Conservation (phyloP, 2,888 invertebrate species). For the Caenorhabditis sp. region DNA sequence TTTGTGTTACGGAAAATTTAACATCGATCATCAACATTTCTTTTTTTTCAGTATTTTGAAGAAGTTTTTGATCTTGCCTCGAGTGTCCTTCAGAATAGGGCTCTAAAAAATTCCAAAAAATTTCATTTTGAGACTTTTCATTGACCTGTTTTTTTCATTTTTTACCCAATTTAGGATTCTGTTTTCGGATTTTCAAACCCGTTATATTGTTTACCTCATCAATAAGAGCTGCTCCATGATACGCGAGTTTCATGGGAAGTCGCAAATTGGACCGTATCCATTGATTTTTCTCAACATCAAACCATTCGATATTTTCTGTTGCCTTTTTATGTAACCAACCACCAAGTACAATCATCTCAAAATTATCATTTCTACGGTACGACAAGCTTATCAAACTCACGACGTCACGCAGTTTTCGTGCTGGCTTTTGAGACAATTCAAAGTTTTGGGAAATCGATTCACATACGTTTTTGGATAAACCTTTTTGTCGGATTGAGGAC, state of each 20-base stretch:
- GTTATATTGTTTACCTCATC: no score
- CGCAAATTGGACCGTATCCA: conserved; percentile 20
- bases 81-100: no score
- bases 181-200: no score
- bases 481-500: conserved; percentile 8
- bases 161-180: no score
- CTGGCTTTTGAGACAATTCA: conserved; percentile 12
- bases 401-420: conserved; percentile 23
- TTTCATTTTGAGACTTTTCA: no score
- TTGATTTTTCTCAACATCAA: conserved; percentile 13
- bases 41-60: no score
- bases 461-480: conserved; percentile 4
- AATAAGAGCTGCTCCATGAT: conserved; percentile 28
- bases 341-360: conserved; percentile 16
- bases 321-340: conserved; percentile 33
- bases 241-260: conserved; percentile 21
- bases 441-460: conserved; percentile 5
- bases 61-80: no score
- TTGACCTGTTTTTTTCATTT: no score
- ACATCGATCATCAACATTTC: no score
- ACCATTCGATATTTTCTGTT: conserved; percentile 32
- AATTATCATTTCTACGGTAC: not conserved
- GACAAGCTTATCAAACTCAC: not conserved
- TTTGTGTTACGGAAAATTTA: no score
- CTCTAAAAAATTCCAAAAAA: no score